Evolutionary conservation across 2,797 vertebrate species (phyloP).

Genomic region (Lophius americanus): DNA sequence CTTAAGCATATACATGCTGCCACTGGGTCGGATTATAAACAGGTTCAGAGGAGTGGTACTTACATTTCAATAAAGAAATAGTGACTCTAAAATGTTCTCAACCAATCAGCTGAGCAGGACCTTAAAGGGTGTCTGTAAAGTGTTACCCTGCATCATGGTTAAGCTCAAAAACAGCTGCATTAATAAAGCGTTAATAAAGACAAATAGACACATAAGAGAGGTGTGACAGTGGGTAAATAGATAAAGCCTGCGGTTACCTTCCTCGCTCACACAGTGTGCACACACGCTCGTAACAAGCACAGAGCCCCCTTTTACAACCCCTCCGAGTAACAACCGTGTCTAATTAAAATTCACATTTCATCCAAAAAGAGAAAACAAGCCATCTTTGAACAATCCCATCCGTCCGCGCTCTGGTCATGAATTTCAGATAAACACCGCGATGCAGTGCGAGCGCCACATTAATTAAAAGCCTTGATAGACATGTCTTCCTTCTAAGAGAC

Average conservation of each 20-base stretch:
- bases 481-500: constrained; percentile 80
- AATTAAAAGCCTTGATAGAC: constrained; percentile 84
- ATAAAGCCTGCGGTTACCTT: constrained; percentile 50
- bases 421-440: constrained; percentile 77
- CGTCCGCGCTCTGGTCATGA: constrained; percentile 66
- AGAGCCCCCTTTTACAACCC: constrained; percentile 71
- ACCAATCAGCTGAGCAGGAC: no score
- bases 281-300: constrained; percentile 70
- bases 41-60: no score
- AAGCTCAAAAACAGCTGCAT: constrained; percentile 55
- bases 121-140: no score
- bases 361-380: constrained; percentile 73
- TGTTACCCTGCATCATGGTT: constrained; percentile 53
- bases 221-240: constrained; percentile 69
- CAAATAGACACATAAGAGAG: constrained; percentile 70
- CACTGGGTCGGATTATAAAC: no score
- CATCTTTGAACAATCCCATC: constrained; percentile 75
- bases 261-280: constrained; percentile 39
- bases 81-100: no score
- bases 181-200: constrained; percentile 62
- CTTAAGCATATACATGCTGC: no score
- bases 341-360: constrained; percentile 82
- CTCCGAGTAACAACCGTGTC: constrained; percentile 75
- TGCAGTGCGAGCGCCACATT: constrained; percentile 67
- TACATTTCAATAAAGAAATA: no score